Conservation (phyloP, 2,888 invertebrate genomes). For the Drosophila austrosaltans region DNA sequence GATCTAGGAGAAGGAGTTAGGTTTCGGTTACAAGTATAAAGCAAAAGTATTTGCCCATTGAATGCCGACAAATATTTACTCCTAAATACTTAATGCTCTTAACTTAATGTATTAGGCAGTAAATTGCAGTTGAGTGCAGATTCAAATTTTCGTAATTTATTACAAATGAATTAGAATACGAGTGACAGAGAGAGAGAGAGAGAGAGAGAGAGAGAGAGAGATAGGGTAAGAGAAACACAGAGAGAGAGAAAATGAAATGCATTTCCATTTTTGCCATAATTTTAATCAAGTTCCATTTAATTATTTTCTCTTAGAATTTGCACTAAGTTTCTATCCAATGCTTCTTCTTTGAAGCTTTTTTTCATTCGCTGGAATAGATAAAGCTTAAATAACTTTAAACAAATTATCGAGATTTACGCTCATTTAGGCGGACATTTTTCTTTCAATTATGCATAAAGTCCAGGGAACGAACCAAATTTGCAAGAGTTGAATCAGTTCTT, state of each 20-base stretch:
- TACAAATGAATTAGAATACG: not conserved
- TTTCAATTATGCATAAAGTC: no score
- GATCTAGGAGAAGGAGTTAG: constrained; percentile 27
- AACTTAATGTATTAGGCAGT: constrained; percentile 49
- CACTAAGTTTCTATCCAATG: not conserved
- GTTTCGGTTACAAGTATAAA: constrained; percentile 12
- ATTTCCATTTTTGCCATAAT: not conserved
- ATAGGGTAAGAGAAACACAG: no score
- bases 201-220: not conserved
- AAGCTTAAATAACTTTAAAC: no score
- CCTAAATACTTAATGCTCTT: constrained; percentile 61
- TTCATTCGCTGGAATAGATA: no score
- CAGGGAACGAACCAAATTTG: no score
- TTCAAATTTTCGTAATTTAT: constrained; percentile 29
- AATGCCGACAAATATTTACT: constrained; percentile 64
- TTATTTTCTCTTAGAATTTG: not conserved
- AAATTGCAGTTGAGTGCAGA: constrained; percentile 32
- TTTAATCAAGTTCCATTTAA: not conserved
- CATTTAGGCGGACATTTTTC: no score
- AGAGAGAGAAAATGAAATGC: not conserved
- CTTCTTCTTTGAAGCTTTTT: not conserved
- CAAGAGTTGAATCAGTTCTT: no score
- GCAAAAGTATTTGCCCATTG: constrained; percentile 37
- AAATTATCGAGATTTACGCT: no score
- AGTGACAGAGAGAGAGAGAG: no score